Conservation (phyloP, 2,113 vertebrate species). For the Otus sunia region DNA sequence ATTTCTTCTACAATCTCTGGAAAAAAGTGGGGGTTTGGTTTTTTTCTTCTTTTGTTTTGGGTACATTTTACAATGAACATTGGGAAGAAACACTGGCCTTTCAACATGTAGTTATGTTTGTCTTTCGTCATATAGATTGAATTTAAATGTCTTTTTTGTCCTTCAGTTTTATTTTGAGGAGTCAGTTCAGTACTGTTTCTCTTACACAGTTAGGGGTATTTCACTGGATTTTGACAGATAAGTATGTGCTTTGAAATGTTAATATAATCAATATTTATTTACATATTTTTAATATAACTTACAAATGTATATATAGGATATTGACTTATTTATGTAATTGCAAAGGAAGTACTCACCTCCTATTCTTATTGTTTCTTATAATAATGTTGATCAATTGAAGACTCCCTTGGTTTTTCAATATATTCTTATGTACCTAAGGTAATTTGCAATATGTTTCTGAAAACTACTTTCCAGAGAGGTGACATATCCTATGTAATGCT, state of each 20-base stretch:
- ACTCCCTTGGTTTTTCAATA: background rate
- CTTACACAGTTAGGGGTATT: background rate
- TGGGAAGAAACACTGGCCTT: background rate
- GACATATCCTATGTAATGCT: background rate
- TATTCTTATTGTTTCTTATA: background rate
- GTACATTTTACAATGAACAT: background rate
- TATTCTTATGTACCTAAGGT: background rate
- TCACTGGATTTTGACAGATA: background rate
- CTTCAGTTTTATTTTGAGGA: background rate
- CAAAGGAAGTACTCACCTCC: background rate
- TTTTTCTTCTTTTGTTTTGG: background rate
- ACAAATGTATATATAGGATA: background rate
- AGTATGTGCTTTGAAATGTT: background rate
- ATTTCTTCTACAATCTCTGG: background rate
- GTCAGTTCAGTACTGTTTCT: background rate
- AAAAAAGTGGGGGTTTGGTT: accelerated
- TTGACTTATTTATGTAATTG: background rate
- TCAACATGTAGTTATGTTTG: background rate
- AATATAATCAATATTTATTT: background rate
- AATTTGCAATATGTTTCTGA: constrained; percentile 31
- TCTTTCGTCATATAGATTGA: background rate
- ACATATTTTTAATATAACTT: background rate
- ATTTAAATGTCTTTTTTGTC: background rate
- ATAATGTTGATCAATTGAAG: background rate
- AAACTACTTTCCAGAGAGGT: background rate